Percentiles rank a stretch among this genome's conserved stretches.
Conservation (phyloP, 2,113 vertebrate genomes). For the Oreocharis arfaki region DNA sequence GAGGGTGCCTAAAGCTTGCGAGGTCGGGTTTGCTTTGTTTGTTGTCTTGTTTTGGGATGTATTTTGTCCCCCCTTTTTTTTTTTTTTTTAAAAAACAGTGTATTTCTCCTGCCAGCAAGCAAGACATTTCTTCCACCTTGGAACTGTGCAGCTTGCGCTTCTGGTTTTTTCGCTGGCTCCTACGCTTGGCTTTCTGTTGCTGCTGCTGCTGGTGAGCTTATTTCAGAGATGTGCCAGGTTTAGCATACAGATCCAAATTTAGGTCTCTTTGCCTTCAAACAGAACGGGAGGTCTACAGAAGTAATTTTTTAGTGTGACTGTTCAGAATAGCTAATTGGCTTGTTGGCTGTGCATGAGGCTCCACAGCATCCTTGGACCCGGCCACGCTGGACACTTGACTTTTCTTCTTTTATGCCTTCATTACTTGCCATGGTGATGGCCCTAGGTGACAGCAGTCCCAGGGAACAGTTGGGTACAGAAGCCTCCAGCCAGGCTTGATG, state of each 20-base stretch:
- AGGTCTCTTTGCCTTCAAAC: neutral
- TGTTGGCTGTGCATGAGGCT: neutral
- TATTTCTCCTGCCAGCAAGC: neutral
- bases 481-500: neutral
- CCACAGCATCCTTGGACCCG: neutral
- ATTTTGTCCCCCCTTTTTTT: neutral
- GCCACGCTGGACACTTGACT: neutral
- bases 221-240: constrained; percentile 8
- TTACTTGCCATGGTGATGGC: neutral
- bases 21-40: neutral
- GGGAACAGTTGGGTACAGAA: neutral
- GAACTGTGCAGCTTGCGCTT: neutral
- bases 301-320: neutral
- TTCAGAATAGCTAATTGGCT: neutral
- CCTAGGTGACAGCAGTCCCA: neutral
- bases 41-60: neutral
- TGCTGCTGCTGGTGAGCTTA: constrained; percentile 10
- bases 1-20: neutral
- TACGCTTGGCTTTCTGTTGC: neutral
- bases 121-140: neutral
- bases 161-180: neutral
- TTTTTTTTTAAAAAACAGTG: neutral
- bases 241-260: constrained; percentile 13
- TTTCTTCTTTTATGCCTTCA: neutral
- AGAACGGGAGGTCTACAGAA: constrained; percentile 15